phyloP scores from a whole-genome alignment of 2,113 vertebrate species.

The Lepus europaeus region DNA sequence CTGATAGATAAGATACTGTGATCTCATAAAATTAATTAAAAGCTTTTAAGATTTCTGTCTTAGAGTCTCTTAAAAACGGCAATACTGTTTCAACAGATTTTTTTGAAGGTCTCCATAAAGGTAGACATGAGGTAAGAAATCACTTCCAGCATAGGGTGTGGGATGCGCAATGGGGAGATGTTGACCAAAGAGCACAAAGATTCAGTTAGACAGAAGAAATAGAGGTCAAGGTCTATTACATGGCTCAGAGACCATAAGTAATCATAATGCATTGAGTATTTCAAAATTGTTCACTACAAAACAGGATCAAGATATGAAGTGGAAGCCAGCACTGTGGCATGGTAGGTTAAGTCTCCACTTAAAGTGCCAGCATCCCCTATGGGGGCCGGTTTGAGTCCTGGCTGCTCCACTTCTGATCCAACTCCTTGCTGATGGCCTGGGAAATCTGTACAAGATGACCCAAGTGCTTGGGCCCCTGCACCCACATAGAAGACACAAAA shows the following conservation, averaged over 20 bases:
- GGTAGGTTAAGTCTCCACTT: too few species aligned
- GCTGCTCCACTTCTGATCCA: too few species aligned
- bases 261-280: background rate
- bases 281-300: background rate
- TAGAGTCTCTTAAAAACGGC: conserved; percentile 15
- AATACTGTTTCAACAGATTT: background rate
- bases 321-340: too few species aligned
- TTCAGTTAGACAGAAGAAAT: too few species aligned
- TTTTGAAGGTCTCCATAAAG: conserved; percentile 33
- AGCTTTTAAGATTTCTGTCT: background rate
- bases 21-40: conserved; percentile 9
- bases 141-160: background rate
- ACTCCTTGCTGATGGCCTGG: too few species aligned
- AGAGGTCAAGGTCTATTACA: background rate
- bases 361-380: too few species aligned
- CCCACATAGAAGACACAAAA: too few species aligned
- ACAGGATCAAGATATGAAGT: background rate
- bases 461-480: too few species aligned
- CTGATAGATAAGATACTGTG: background rate
- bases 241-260: background rate
- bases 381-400: too few species aligned
- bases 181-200: background rate
- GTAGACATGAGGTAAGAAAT: background rate
- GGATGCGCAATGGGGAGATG: fast-evolving
- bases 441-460: too few species aligned